Conservation (phyloP, 1,140 invertebrate genomes). For the Drosophila kikkawai region DNA sequence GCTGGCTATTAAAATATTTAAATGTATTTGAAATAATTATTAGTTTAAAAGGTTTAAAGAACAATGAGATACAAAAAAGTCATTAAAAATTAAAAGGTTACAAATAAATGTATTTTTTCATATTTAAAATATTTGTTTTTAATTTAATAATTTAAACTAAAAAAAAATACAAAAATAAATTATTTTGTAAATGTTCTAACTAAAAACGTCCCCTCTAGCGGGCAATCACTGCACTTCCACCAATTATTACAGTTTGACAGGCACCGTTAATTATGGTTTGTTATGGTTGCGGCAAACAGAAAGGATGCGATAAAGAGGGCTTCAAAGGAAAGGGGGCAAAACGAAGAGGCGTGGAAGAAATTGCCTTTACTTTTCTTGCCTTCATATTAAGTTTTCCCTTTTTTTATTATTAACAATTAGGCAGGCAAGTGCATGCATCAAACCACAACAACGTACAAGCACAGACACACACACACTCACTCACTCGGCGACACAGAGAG, state of each 20-base stretch:
- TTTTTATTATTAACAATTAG: slow-evolving; percentile 45
- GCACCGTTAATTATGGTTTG: slow-evolving; percentile 5
- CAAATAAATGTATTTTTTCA: neutral
- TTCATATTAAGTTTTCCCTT: neutral
- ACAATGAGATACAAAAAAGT: neutral
- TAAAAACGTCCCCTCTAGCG: neutral
- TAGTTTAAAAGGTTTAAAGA: neutral
- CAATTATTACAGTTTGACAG: slow-evolving; percentile 15
- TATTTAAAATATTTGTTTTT: neutral
- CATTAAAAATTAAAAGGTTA: neutral
- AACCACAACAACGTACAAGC: slow-evolving; percentile 31
- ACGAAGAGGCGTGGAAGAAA: neutral
- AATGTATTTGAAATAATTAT: neutral
- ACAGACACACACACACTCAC: slow-evolving; percentile 6
- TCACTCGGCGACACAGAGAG: neutral
- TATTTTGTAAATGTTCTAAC: too few species aligned
- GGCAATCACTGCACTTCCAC: neutral
- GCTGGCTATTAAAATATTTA: too few species aligned
- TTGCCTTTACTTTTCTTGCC: slow-evolving; percentile 7
- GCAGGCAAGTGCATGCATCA: slow-evolving; percentile 48
- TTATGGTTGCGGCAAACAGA: slow-evolving; percentile 10
- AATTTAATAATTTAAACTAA: neutral
- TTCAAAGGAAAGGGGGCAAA: neutral
- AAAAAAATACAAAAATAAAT: too few species aligned
- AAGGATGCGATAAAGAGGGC: slow-evolving; percentile 6